These are phyloP conservation scores for Ciconia maguari DNA, from an alignment of 2,113 vertebrate genomes.

Conservation along the genomic window DNA sequence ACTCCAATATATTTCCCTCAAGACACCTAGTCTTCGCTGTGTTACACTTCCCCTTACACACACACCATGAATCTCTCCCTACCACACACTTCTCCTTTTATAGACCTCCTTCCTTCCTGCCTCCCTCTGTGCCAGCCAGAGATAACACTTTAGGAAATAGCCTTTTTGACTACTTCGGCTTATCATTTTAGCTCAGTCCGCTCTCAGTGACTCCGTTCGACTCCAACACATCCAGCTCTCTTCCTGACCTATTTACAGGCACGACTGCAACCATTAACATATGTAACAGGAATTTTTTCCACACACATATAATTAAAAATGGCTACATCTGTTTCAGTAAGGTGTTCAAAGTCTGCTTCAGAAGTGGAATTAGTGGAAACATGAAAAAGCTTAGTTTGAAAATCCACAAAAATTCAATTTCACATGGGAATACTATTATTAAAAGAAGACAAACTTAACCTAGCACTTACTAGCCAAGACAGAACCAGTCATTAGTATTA, in stretches of 20 bases:
- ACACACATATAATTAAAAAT: fast-evolving
- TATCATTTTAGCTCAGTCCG: not conserved
- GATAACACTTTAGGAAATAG: not conserved
- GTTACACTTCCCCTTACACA: not conserved
- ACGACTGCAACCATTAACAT: not conserved
- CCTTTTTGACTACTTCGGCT: not conserved
- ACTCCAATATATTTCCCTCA: not conserved
- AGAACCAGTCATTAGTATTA: not conserved
- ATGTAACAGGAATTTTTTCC: not conserved
- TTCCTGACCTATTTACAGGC: not conserved
- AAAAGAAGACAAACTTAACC: not conserved
- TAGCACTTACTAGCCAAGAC: not conserved
- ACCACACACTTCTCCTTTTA: not conserved
- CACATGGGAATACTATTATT: not conserved
- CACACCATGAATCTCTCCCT: not conserved
- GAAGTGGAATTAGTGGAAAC: not conserved
- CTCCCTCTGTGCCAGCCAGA: not conserved
- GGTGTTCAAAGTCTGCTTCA: not conserved
- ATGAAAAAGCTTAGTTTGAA: not conserved
- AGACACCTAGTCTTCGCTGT: fast-evolving
- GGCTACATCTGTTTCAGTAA: not conserved
- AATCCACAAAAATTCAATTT: not conserved
- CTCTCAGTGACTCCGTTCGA: not conserved
- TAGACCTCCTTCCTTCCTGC: constrained; percentile 15
- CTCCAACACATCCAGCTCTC: not conserved